Evolutionary conservation across 2,113 vertebrate genomes (phyloP), one percentile per base, ranked within the genome.

Genomic region (Thryonomys swinderianus): DNA sequence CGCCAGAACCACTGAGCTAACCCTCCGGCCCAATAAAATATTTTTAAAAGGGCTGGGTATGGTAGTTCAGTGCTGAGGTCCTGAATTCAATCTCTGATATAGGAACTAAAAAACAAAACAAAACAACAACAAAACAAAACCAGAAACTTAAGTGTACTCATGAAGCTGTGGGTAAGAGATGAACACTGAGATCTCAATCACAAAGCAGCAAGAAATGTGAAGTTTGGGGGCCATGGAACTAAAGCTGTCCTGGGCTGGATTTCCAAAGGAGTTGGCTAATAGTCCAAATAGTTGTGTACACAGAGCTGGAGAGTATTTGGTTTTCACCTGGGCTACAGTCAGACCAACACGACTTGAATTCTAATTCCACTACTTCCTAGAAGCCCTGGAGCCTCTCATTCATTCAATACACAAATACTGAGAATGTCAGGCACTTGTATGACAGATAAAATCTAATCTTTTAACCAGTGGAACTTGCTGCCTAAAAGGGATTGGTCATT

Each of bases 331-430:
- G 16, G 55, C 40, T 79, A 73, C 7, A 57, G 9, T 87, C 53
- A 92, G 86, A 79, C 16, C 53, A 87, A 27, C 34, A 25, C 84
- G 78, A 87, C 69, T 95, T 80, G 57, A 37, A 53, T 88, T 91
- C 57, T 64, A 73, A 91, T 64, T 40, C 53, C 18, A 64, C 53
- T 78, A 40, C 27, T 85, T 78, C 85, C 14, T 18, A 21, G 48
- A 34, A 12, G 37, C 62, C 64, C 27, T 51, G 73, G 79, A 37
- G 57, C 25, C 16, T 91, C 37, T 69, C 53, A 42, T n/a, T 69
- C 73, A 30, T 87, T 92, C 13, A 93, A 57, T 25, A 81, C 4
- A 2, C 20, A 57, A 7, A 12, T 57, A 76, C 4, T 78, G 81
- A 45, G 48, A 32, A 32, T 91, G 79, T 1, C 51, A 91, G 48